Conservation (phyloP, 1,140 invertebrate genomes). For the Philopotamus ludificatus region DNA sequence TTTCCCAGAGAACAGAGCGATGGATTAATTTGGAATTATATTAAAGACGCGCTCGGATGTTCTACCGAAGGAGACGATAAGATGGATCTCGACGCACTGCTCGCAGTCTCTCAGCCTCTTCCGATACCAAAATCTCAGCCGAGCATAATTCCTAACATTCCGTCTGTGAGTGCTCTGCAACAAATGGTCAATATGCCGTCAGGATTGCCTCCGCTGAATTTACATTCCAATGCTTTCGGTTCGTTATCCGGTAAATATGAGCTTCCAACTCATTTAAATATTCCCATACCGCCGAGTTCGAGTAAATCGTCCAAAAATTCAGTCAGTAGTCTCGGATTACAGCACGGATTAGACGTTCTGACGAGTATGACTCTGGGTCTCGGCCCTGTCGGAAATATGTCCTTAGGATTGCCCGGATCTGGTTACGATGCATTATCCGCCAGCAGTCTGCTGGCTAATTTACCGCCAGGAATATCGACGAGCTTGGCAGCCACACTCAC, state of each 20-base stretch:
- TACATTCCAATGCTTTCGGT: slow-evolving; percentile 49
- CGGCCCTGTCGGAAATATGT: slow-evolving; percentile 47
- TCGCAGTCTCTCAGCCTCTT: slow-evolving; percentile 57
- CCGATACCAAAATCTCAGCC: slow-evolving; percentile 54
- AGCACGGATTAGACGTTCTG: slow-evolving; percentile 54
- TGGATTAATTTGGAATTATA: slow-evolving; percentile 63
- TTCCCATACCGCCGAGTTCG: slow-evolving; percentile 51
- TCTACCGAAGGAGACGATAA: slow-evolving; percentile 58
- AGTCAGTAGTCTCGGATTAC: slow-evolving; percentile 44
- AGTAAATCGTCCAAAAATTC: slow-evolving; percentile 52
- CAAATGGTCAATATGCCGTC: slow-evolving; percentile 55
- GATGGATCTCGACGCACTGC: slow-evolving; percentile 53
- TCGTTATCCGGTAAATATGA: slow-evolving; percentile 54
- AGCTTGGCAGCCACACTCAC: slow-evolving; percentile 51
- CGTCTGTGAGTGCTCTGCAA: slow-evolving; percentile 53
- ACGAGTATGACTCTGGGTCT: slow-evolving; percentile 55
- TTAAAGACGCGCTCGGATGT: slow-evolving; percentile 58
- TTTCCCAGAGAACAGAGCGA: slow-evolving; percentile 67
- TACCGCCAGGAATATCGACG: slow-evolving; percentile 50
- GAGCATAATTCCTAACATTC: slow-evolving; percentile 51
- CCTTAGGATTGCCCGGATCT: slow-evolving; percentile 47
- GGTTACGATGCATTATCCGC: slow-evolving; percentile 49
- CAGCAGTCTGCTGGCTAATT: slow-evolving; percentile 51
- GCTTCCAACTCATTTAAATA: slow-evolving; percentile 50
- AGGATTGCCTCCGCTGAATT: slow-evolving; percentile 52